Percentiles rank a stretch among this genome's conserved stretches.
Evolutionary conservation across 1,140 invertebrate species (phyloP).

Genomic region (Gonioctena quinquepunctata): DNA sequence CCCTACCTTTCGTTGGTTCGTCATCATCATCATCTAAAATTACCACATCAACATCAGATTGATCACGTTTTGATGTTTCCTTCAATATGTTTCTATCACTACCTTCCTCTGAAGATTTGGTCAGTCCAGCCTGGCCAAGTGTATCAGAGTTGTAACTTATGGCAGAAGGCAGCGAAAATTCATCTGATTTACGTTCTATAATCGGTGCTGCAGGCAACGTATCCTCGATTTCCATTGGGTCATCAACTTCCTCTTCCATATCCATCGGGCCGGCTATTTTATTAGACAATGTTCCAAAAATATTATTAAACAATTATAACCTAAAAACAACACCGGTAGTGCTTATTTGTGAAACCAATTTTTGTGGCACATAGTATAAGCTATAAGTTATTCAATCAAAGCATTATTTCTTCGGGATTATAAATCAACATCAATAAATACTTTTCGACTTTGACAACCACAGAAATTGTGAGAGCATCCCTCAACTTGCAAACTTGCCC

Average conservation of each 20-base stretch:
- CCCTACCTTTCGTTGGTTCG: slow-evolving; percentile 12
- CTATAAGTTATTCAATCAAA: too few relatives aligned
- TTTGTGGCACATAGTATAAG: too few relatives aligned
- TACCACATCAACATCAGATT: slow-evolving; percentile 11
- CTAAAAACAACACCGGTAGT: too few relatives aligned
- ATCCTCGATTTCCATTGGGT: slow-evolving; percentile 49
- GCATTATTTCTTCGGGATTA: too few relatives aligned
- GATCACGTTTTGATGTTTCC: background rate
- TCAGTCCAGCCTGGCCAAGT: background rate
- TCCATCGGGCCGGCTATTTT: too few relatives aligned
- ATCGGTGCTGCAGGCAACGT: slow-evolving; percentile 38
- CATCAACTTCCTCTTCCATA: slow-evolving; percentile 34
- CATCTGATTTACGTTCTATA: slow-evolving; percentile 36
- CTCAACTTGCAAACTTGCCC: too few relatives aligned
- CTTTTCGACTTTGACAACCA: too few relatives aligned
- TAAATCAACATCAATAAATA: too few relatives aligned
- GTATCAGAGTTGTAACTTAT: background rate
- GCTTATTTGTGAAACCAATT: too few relatives aligned
- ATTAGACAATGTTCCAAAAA: too few relatives aligned
- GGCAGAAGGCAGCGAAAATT: background rate
- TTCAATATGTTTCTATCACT: background rate
- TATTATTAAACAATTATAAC: too few relatives aligned
- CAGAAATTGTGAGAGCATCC: too few relatives aligned
- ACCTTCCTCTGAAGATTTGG: background rate
- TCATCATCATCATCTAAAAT: slow-evolving; percentile 32